These are phyloP conservation scores for Corythaixoides concolor DNA, from an alignment of 2,113 vertebrate species.

Conservation along the genomic window DNA sequence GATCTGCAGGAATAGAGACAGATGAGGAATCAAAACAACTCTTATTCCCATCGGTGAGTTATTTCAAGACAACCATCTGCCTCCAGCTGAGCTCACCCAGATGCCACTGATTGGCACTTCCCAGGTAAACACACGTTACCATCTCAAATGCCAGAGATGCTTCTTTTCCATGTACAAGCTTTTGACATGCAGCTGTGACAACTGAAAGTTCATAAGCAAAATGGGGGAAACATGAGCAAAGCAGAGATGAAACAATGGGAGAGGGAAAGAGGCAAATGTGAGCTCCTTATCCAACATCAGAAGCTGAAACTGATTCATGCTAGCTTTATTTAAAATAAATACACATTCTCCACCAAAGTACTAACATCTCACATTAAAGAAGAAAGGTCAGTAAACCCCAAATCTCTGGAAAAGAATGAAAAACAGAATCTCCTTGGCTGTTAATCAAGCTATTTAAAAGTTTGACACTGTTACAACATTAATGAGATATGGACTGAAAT, in stretches of 20 bases:
- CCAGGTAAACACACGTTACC: not conserved
- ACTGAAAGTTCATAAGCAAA: not conserved
- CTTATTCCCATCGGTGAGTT: not conserved
- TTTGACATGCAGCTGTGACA: not conserved
- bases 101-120: not conserved
- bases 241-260: not conserved
- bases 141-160: not conserved
- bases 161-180: not conserved
- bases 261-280: not conserved
- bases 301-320: not conserved
- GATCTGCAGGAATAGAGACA: slow-evolving; percentile 78
- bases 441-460: slow-evolving; percentile 6
- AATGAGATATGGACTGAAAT: not conserved
- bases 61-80: slow-evolving; percentile 33
- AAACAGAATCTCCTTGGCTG: not conserved
- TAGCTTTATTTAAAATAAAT: slow-evolving; percentile 46
- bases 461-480: not conserved
- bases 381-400: not conserved
- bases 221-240: not conserved
- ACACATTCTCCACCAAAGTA: not conserved
- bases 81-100: not conserved
- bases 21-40: not conserved
- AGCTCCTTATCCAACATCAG: not conserved
- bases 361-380: not conserved
- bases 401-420: slow-evolving; percentile 7